phyloP scores from a whole-genome alignment of 2,113 vertebrate species.

The Pterocles gutturalis region DNA sequence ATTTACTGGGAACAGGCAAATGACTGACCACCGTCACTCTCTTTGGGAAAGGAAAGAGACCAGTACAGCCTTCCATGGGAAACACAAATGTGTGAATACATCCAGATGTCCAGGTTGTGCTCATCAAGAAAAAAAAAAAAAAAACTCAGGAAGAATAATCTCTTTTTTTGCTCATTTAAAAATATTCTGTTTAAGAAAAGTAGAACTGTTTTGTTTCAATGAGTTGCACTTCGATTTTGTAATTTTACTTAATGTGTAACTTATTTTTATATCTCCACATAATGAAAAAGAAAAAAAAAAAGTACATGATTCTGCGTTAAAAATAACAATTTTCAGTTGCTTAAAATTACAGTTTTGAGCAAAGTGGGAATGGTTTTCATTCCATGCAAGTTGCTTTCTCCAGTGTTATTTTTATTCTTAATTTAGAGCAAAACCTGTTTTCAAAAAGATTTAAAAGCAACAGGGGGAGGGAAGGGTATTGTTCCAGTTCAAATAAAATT shows the following conservation, averaged over 20 bases:
- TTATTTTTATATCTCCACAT: background rate
- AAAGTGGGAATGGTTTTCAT: background rate
- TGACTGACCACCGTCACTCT: background rate
- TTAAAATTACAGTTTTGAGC: background rate
- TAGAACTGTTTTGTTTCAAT: background rate
- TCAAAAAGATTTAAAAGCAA: background rate
- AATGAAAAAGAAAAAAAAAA: background rate
- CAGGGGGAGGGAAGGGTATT: background rate
- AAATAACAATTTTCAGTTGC: background rate
- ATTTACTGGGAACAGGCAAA: background rate
- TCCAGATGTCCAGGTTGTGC: background rate
- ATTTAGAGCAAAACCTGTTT: background rate
- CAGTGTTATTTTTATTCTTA: background rate
- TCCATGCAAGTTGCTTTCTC: background rate
- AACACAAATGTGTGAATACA: background rate
- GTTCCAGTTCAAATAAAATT: background rate
- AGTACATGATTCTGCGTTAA: accelerated
- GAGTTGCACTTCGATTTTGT: background rate
- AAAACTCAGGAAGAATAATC: background rate
- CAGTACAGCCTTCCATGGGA: background rate
- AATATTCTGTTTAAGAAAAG: background rate
- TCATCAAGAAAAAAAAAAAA: background rate
- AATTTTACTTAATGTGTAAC: background rate
- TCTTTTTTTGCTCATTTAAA: background rate
- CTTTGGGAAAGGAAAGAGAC: background rate